A percentile compares a stretch with the other conserved stretches of the same genome.
Conservation (phyloP, 2,888 invertebrate species). For the Mimas tiliae region DNA sequence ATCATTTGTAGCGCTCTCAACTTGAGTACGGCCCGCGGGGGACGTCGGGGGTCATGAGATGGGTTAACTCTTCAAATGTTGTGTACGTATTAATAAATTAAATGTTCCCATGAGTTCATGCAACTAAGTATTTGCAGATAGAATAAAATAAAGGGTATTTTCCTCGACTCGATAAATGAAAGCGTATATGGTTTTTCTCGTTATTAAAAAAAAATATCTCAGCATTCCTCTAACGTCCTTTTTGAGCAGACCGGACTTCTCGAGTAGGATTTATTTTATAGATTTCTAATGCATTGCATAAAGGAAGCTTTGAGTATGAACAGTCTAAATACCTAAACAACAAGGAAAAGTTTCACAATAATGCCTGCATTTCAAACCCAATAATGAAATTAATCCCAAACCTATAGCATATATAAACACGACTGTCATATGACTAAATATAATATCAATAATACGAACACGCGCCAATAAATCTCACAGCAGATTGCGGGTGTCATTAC, state of each 20-base stretch:
- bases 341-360: no score
- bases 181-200: no score
- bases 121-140: slow-evolving; percentile 11
- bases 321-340: no score
- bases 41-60: background rate
- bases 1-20: slow-evolving; percentile 4
- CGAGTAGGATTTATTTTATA: no score
- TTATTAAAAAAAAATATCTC: no score
- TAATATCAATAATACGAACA: background rate
- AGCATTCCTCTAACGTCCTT: no score
- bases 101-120: background rate
- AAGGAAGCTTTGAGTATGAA: no score
- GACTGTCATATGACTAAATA: background rate
- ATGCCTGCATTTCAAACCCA: no score
- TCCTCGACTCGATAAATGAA: background rate
- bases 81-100: slow-evolving; percentile 19
- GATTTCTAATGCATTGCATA: no score
- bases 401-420: background rate
- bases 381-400: background rate
- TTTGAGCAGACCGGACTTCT: no score
- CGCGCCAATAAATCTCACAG: slow-evolving; percentile 19
- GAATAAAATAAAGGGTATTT: background rate
- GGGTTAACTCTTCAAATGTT: background rate
- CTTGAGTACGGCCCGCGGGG: background rate
- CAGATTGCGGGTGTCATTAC: slow-evolving; percentile 12